phyloP scores from a whole-genome alignment of 2,888 invertebrate species.

The Stenodera caucasica region DNA sequence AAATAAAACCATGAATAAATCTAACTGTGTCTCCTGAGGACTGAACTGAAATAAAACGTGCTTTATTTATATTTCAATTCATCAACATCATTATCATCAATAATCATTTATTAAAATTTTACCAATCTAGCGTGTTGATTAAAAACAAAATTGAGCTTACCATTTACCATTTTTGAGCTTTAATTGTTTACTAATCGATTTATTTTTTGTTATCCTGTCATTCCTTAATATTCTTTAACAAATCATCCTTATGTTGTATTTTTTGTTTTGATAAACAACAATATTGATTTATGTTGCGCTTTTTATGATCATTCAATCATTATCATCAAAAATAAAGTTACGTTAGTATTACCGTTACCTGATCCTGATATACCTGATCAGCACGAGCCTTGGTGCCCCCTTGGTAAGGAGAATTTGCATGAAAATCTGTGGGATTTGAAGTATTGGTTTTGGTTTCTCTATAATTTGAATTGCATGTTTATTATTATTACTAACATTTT shows the following conservation, averaged over 20 bases:
- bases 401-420: slow-evolving; percentile 64
- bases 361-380: slow-evolving; percentile 85
- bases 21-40: slow-evolving; percentile 52
- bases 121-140: background rate
- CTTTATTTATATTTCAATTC: slow-evolving; percentile 19
- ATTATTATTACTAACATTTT: slow-evolving; percentile 26
- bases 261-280: background rate
- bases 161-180: slow-evolving; percentile 7
- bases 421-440: no score
- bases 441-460: slow-evolving; percentile 35
- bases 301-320: no score
- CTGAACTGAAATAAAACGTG: slow-evolving; percentile 16
- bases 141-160: slow-evolving; percentile 5
- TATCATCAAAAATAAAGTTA: slow-evolving; percentile 59
- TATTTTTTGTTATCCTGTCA: slow-evolving; percentile 27
- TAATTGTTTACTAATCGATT: slow-evolving; percentile 29
- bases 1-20: slow-evolving; percentile 27
- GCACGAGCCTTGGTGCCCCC: slow-evolving; percentile 89
- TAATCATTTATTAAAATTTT: slow-evolving; percentile 1
- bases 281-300: slow-evolving; percentile 28
- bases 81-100: slow-evolving; percentile 10
- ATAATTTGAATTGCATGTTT: slow-evolving; percentile 36
- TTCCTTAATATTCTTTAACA: slow-evolving; percentile 13
- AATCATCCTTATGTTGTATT: background rate
- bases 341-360: slow-evolving; percentile 79